Evolutionary conservation across 2,888 invertebrate species (phyloP), one percentile per base, ranked within the genome.

Genomic region (Thecocarcelia acutangulata): DNA sequence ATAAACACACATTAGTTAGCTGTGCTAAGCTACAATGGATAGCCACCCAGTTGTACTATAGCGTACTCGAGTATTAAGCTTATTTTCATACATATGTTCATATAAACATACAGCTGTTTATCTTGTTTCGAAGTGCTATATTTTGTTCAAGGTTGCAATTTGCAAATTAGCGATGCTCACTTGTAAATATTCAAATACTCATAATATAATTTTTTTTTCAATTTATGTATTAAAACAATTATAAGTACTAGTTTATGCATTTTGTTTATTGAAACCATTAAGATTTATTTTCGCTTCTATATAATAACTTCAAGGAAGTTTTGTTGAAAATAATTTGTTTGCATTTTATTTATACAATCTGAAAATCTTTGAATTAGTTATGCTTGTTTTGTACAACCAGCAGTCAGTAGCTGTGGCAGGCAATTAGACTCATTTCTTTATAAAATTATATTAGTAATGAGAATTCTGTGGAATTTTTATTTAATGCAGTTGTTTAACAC

Each of bases 91-190:
- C 33, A 33, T 1, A 33, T 48, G 28, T 46, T 46, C 44, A 52
- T 42, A 5, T 19, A 37, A n/a, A 28, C 17, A 24, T 12, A 40
- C 42, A 11, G 15, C 3, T 40, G 12, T 42, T 24, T 9, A 66
- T 66, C 13, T 66, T 70, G 54, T 66, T 56, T 15, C 70, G 33
- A 83, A 83, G 83, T 83, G 83, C 80, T 80, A 80, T 72, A 77
- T 59, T 80, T 80, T 83, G 68, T 66, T 83, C 83, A 79, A 83
- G 83, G 83, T 83, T 80, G 76, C 33, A 83, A 80, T 80, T 76
- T 75, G 66, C 75, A 78, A 82, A 82, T 82, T 82, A 82, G 82
- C 74, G 82, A 82, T 82, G 78, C 82, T 82, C 74, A 75, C 78
- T 82, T 66, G 78, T 69, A 74, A 77, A 77, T 44, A 73, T 46